Base-by-base conservation (phyloP, 2,797 vertebrate species). In the Discoglossus pictus region DNA sequence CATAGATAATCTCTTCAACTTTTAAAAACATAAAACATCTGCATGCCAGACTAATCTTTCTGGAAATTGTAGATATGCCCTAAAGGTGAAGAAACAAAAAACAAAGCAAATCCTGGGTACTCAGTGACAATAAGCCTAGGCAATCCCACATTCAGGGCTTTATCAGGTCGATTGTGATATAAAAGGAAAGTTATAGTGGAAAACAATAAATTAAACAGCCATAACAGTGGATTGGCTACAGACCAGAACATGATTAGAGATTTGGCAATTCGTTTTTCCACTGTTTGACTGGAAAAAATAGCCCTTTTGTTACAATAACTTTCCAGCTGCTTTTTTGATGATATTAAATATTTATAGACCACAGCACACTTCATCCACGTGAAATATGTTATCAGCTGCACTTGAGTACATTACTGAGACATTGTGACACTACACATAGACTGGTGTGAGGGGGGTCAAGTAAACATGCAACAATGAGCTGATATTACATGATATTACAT, bases 311-410 rank as follows among this genome's bases (percentile, higher is more conserved):
- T 64, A 46, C 52, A 64, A 64, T 58, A 64, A 43, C n/a, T 71
- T 71, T 71, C 68, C 68, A 64, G 53, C 44, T 40, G 39, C 20
- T 62, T 70, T 70, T 62, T 44, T 42, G 55, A 36, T 55, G n/a
- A 35, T 71, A 64, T 71, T 42, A 71, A 71, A 64, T 58, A 71
- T 64, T 71, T 58, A 64, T 71, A 70, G 59, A 55, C 24, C 27
- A 48, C 15, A 55, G 51, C 51, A 63, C 25, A 39, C 35, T 56
- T 43, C 25, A 48, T n/a, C 43, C 59, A 56, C 43, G 43, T 62
- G 52, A 27, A 54, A 21, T 17, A 44, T 27, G 47, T 52, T 68
- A 61, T 60, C 50, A 61, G 56, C 20, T 53, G 31, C 4, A 4
- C 8, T 4, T 31, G 27, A 31, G 4, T 4, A 31, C 27, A 31